Conservation (phyloP, 2,888 invertebrate genomes). For the Glomeris marginata region DNA sequence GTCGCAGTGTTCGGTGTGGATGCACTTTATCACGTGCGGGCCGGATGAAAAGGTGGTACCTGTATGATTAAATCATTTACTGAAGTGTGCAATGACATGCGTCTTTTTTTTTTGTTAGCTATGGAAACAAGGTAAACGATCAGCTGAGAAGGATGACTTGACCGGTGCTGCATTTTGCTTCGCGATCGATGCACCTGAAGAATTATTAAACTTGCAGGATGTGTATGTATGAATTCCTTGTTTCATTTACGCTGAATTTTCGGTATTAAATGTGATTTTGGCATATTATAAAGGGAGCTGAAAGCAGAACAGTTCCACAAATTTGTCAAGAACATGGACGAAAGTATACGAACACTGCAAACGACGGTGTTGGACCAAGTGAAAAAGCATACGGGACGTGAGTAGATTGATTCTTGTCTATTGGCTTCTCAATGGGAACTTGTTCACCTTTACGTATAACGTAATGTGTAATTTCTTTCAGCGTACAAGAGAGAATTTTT, state of each 20-base stretch:
- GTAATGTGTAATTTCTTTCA: slow-evolving; percentile 37
- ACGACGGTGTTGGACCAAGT: slow-evolving; percentile 67
- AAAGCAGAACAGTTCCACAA: slow-evolving; percentile 68
- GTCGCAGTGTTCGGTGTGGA: slow-evolving; percentile 81
- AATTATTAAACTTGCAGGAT: slow-evolving; percentile 41
- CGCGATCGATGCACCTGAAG: slow-evolving; percentile 69
- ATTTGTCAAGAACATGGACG: slow-evolving; percentile 73
- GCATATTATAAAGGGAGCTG: slow-evolving; percentile 41
- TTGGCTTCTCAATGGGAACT: neutral
- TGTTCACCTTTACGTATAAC: slow-evolving; percentile 1
- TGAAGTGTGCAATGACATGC: neutral
- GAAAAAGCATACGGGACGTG: slow-evolving; percentile 63
- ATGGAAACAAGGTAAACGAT: slow-evolving; percentile 93
- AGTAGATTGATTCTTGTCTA: slow-evolving; percentile 20
- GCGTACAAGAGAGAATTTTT: slow-evolving; percentile 78
- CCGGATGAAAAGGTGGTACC: slow-evolving; percentile 71
- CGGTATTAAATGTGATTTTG: neutral
- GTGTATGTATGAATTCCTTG: slow-evolving; percentile 31
- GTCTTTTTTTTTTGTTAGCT: slow-evolving; percentile 28
- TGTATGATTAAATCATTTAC: neutral
- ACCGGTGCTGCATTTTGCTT: slow-evolving; percentile 81
- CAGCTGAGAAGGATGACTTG: slow-evolving; percentile 85
- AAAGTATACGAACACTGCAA: slow-evolving; percentile 66
- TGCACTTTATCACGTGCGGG: slow-evolving; percentile 82
- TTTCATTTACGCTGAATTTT: slow-evolving; percentile 10